Conservation (phyloP, 2,113 vertebrate genomes). For the Strix uralensis region DNA sequence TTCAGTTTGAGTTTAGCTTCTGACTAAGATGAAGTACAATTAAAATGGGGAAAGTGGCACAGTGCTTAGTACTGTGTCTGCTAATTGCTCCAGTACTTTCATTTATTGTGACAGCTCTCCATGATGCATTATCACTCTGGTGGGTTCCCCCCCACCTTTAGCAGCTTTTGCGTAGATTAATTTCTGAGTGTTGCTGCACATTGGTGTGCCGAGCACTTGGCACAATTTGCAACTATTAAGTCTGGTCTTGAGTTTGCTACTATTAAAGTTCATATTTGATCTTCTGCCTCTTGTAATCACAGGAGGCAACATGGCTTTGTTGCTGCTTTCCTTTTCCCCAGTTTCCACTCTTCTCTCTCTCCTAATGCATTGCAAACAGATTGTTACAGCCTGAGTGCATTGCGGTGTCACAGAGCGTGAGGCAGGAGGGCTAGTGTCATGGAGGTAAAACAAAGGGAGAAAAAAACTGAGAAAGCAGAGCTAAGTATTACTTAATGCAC, state of each 20-base stretch:
- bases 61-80: slow-evolving; percentile 45
- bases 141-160: slow-evolving; percentile 15
- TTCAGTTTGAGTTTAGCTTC: slow-evolving; percentile 42
- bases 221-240: slow-evolving; percentile 15
- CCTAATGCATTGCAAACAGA: not conserved
- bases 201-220: not conserved
- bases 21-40: slow-evolving; percentile 59
- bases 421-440: not conserved
- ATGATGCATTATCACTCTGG: slow-evolving; percentile 50
- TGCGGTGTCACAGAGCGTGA: not conserved
- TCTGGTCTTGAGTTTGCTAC: not conserved
- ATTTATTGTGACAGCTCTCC: slow-evolving; percentile 62
- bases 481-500: not conserved
- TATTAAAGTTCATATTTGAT: slow-evolving; percentile 19
- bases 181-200: slow-evolving; percentile 5
- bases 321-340: not conserved
- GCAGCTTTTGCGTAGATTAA: slow-evolving; percentile 43
- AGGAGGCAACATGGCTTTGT: not conserved
- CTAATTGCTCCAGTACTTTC: slow-evolving; percentile 63
- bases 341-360: not conserved
- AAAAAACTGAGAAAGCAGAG: not conserved
- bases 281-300: not conserved
- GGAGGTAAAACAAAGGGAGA: not conserved
- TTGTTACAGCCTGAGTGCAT: not conserved
- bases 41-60: slow-evolving; percentile 21